These are phyloP conservation scores for Camelus bactrianus DNA, from an alignment of 2,113 vertebrate species.

Conservation along the genomic window DNA sequence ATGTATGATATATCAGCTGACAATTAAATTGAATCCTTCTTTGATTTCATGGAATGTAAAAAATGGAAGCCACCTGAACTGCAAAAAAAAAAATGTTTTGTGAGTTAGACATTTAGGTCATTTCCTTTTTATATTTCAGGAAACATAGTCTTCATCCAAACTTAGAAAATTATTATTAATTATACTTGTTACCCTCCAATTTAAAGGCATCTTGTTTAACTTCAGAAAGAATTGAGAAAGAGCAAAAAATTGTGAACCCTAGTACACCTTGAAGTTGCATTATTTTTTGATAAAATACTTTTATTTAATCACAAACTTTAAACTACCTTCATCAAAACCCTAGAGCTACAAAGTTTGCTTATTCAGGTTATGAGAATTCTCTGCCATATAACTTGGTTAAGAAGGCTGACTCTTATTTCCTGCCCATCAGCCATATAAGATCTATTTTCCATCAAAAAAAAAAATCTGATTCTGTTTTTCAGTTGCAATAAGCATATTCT, in stretches of 20 bases:
- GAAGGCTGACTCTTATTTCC: neutral
- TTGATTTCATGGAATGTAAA: neutral
- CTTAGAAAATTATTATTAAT: conserved; percentile 31
- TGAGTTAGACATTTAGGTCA: neutral
- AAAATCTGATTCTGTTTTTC: neutral
- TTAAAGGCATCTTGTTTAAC: conserved; percentile 5
- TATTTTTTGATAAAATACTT: conserved; percentile 1
- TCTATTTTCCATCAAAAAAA: neutral
- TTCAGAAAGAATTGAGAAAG: conserved; percentile 17
- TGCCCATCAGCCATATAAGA: neutral
- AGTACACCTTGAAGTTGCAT: neutral
- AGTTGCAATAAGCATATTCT: neutral
- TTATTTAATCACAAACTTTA: conserved; percentile 41
- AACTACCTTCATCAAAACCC: neutral
- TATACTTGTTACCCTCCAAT: neutral
- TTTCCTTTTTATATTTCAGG: neutral
- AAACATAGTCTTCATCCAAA: neutral
- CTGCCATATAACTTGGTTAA: neutral
- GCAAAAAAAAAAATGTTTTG: neutral
- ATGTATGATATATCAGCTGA: neutral
- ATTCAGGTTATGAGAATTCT: neutral
- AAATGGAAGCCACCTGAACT: neutral
- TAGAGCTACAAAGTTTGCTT: neutral
- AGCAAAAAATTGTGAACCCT: neutral
- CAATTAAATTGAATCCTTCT: neutral